Evolutionary conservation across 1,140 invertebrate species (phyloP), one percentile per base, ranked within the genome.

Genomic region (Drosophila pseudoobscura): DNA sequence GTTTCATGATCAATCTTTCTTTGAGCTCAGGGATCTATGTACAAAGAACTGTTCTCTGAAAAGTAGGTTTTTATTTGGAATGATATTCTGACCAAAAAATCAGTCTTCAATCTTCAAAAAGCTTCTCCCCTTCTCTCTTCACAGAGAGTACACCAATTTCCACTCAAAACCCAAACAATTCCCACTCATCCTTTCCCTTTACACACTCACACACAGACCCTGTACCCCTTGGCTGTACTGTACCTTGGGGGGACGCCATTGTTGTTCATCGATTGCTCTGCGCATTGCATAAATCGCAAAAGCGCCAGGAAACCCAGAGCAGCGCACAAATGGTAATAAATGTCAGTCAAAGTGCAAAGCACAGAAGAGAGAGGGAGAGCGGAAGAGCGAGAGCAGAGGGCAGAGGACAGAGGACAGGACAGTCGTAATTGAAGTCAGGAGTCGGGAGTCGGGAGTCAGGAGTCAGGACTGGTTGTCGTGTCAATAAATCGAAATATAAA

Each of bases 401-500:
- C 62, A 65, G 35, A 13, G 50, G n/a, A 15, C 58, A 43, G 31
- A 47, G 22, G 56, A 11, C 52, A 63, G 43, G n/a, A 45, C 60
- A 69, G 47, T 71, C 71, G 44, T 51, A 75, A 59, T 50, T 72
- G 66, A 76, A 71, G 75, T 62, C 80, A 62, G 61, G 6, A 50
- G 65, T 75, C 47, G 35, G 61, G 6, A 50, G 65, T 75, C 47
- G 35, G 8, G 13, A 15, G 24, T 26, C 53, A 22, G 8, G 13
- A 15, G 24, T 26, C 53, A 22, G 8, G 17, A 15, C 53, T 20
- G 45, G 56, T 39, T 11, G 54, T 75, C 58, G 62, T 82, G 82
- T 87, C 82, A 87, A 87, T 87, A 87, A 87, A 87, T 87, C 82
- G 82, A 88, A 87, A 82, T 88, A 76, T 82, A 87, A 87, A 82